A percentile compares a stretch with the other conserved stretches of the same genome.
These are phyloP conservation scores for Gadus chalcogrammus DNA, from an alignment of 2,113 vertebrate genomes.

Conservation along the genomic window DNA sequence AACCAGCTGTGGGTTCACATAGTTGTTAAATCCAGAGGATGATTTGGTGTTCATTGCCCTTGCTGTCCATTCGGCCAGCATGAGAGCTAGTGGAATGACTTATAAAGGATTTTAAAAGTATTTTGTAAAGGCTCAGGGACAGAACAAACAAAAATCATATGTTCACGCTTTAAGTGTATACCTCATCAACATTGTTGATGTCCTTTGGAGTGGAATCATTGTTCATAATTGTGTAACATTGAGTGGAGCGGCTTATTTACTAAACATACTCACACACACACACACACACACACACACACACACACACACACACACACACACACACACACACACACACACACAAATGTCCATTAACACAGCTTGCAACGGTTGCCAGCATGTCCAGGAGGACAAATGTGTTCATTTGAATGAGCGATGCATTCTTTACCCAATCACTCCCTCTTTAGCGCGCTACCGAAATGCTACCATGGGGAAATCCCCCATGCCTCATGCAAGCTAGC, in stretches of 20 bases:
- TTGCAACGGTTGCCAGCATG: conserved; percentile 12
- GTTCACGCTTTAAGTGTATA: neutral
- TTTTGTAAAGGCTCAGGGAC: conserved; percentile 23
- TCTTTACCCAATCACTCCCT: conserved; percentile 1
- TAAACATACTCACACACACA: neutral
- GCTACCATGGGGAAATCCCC: conserved; percentile 16
- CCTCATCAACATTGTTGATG: neutral
- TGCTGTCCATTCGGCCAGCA: conserved; percentile 2
- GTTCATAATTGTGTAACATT: neutral
- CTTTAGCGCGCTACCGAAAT: no score
- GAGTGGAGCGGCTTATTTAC: neutral
- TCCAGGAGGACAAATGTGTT: conserved; percentile 25
- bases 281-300: conserved; percentile 10
- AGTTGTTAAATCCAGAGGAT: conserved; percentile 10
- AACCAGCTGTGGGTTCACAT: neutral
- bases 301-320: neutral
- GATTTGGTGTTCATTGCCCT: conserved; percentile 42
- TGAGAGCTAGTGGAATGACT: conserved; percentile 34
- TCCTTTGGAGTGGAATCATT: neutral
- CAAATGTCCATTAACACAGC: neutral
- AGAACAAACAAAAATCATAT: conserved; percentile 4
- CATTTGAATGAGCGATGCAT: conserved; percentile 31
- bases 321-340: neutral
- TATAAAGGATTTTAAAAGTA: neutral
- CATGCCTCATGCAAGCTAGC: neutral